Evolutionary conservation across 2,797 vertebrate genomes (phyloP), one percentile per base, ranked within the genome.

Genomic region (Lithobates sylvaticus): DNA sequence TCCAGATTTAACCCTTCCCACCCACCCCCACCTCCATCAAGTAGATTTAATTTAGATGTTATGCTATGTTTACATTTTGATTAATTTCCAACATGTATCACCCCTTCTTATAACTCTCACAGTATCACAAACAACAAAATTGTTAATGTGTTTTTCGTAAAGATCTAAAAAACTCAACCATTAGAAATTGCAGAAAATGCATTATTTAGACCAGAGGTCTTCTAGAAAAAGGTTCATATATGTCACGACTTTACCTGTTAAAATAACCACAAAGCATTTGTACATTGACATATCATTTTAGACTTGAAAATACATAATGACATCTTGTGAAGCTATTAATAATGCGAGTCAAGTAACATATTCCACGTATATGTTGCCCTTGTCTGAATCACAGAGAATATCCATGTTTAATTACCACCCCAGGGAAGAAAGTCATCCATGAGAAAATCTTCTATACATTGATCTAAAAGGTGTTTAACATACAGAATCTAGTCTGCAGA

Each of bases 261-360:
- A 91, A 93, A 93, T 93, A 94, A 65, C 61, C 12, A 65, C 10
- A 26, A 65, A 23, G 61, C 1, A 65, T 26, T 65, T 65, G 1
- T 26, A 65, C 94, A 95, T 90, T 92, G 92, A 54, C 15, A 94
- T 95, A 94, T 93, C 91, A 92, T 94, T 94, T 93, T 91, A 65
- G 26, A 65, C 61, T 9, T 64, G 61, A n/a, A 7, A n/a, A 2
- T 65, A 26, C 3, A 65, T 65, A 26, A 65, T 65, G 61, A 23
- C 61, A 65, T 23, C 8, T 26, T 23, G n/a, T 65, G 23, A 65
- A 65, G 21, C 61, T 65, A 65, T 23, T 65, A 65, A 64, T 21
- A 21, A 10, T 21, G 8, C 10, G n/a, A 65, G 21, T 65, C 61
- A 65, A 65, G 61, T 65, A 65, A 26, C n/a, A 26, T 65, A 65